Base-by-base conservation (phyloP, 2,113 vertebrate genomes). In the Hippocampus abdominalis region DNA sequence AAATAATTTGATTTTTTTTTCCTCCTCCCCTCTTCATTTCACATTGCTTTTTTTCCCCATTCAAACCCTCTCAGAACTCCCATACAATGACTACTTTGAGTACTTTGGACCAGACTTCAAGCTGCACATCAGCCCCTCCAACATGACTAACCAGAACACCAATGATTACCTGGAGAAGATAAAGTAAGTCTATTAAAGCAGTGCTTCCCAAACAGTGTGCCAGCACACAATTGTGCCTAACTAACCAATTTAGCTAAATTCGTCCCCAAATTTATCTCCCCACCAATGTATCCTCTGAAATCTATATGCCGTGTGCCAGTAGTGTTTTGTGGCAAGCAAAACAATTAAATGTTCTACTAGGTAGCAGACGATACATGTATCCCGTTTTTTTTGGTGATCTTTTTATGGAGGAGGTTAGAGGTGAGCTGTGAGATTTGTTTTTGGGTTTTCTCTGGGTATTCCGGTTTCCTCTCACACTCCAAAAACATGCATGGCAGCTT, bases 111-210 rank as follows among this genome's bases (percentile, higher is more conserved):
- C 97, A 0, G 97, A 99, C 88, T 99, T 99, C 82, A 99, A 99
- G 81, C 95, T 99, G 70, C 97, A 99, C 89, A 99, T 99, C 92
- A 99, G 97, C 75, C 97, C 97, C 54, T 99, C 97, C 32, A 98
- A 98, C 88, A 99, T 99, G 97, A 99, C 97, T 71, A 99, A 99
- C 89, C 97, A 99, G 91, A 99, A 99, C 82, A 98, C 97, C 62
- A 98, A 95, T 0, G 97, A 99, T 65, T 99, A 99, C 82, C 89
- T 99, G 64, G 97, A 99, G 84, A 99, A 99, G 87, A 99, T 99
- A 84, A 99, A 99, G 90, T 91, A 57, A 86, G 90, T 74, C 8
- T 61, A 5, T 29, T 3, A 70, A 25, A 53, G 1, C 1, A 13
- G 54, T 15, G 12, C 18, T 49, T 49, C 48, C 48, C 48, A 20